A percentile compares a stretch with the other conserved stretches of the same genome.
Conservation (phyloP, 2,888 invertebrate species). For the Epirrhoe tristata region DNA sequence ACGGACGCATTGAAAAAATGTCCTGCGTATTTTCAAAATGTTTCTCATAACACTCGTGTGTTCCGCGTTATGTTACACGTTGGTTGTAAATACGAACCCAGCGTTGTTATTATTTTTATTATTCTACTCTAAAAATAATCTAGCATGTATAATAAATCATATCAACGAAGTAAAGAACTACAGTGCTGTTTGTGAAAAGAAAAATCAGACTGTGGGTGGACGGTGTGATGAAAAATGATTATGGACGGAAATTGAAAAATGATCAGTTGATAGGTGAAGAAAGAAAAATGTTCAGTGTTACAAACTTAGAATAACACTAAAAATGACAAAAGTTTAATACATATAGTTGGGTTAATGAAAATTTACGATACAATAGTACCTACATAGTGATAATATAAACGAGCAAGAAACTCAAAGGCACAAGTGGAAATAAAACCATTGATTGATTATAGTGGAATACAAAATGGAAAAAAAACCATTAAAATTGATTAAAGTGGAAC, state of each 20-base stretch:
- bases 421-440: too few species aligned
- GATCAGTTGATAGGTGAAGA: neutral
- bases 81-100: constrained; percentile 48
- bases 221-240: neutral
- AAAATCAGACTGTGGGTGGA: neutral
- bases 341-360: too few species aligned
- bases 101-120: constrained; percentile 51
- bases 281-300: neutral
- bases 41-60: constrained; percentile 20
- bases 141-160: constrained; percentile 33
- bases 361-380: too few species aligned
- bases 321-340: too few species aligned
- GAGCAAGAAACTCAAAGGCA: too few species aligned
- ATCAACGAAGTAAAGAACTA: constrained; percentile 18
- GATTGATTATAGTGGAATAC: too few species aligned
- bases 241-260: neutral
- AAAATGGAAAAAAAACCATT: too few species aligned
- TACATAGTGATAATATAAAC: too few species aligned
- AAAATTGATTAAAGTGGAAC: too few species aligned
- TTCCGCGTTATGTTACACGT: constrained; percentile 42
- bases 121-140: constrained; percentile 51
- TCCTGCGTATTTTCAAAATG: constrained; percentile 27
- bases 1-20: constrained; percentile 21
- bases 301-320: neutral
- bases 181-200: constrained; percentile 13